These are phyloP conservation scores for Agapostemon virescens DNA, from an alignment of 2,888 invertebrate genomes.

Conservation along the genomic window DNA sequence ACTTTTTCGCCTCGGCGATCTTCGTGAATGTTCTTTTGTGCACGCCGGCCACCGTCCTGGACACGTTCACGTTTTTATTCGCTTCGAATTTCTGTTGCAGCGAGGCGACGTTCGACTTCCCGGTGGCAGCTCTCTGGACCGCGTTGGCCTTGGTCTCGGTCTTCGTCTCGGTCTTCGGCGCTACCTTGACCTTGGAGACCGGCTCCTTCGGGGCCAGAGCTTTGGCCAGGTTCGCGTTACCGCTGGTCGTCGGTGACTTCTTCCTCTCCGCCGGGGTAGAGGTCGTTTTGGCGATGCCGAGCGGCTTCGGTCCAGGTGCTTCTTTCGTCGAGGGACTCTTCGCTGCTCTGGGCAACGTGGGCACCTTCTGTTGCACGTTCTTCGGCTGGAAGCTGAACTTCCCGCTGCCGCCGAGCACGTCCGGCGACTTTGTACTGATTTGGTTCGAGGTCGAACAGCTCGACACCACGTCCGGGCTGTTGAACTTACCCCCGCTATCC, in stretches of 20 bases:
- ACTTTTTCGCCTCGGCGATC: conserved; percentile 61
- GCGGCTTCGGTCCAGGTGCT: conserved; percentile 79
- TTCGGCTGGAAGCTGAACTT: conserved; percentile 71
- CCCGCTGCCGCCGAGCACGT: conserved; percentile 74
- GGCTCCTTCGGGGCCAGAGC: conserved; percentile 56
- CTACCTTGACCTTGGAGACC: conserved; percentile 41
- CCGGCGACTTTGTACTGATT: conserved; percentile 81
- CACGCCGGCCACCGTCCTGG: conserved; percentile 60
- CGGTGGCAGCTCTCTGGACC: conserved; percentile 79
- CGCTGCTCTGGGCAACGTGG: conserved; percentile 77
- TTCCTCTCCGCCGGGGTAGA: conserved; percentile 78
- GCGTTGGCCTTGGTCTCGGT: conserved; percentile 51
- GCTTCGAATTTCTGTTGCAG: conserved; percentile 91
- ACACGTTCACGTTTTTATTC: conserved; percentile 69
- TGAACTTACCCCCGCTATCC: conserved; percentile 76
- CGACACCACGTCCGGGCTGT: conserved; percentile 88
- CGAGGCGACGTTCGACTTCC: conserved; percentile 88
- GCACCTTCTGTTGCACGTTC: conserved; percentile 72
- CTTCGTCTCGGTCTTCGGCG: conserved; percentile 51
- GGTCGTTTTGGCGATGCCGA: conserved; percentile 80
- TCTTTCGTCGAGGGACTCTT: conserved; percentile 75
- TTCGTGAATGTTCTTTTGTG: conserved; percentile 64
- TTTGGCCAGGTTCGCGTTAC: conserved; percentile 50
- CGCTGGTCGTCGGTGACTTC: conserved; percentile 64
- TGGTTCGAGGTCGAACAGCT: conserved; percentile 83